Base-by-base conservation (phyloP, 2,113 vertebrate species). In the Chaetorhynchus papuensis region DNA sequence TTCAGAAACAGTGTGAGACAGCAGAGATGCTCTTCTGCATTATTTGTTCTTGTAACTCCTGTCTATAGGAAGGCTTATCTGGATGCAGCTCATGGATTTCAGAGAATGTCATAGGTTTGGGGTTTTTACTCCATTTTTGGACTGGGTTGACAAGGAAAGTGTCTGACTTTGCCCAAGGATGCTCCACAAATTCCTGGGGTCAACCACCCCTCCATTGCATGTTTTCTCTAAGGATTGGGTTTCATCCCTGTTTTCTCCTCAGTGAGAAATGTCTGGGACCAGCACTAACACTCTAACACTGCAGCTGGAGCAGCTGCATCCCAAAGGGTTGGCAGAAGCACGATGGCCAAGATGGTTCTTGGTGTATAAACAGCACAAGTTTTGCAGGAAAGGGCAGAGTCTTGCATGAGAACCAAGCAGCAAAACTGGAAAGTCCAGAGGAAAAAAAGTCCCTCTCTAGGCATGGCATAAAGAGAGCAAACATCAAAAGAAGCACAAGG, bases 271-370 rank as follows among this genome's bases (percentile, higher is more conserved):
- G 7, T 26, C 50, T 94, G 44, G 57, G 35, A 74, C 3, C 54
- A 89, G 52, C 39, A 69, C 18, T 28, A 77, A 45, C 1, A 6
- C 24, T 77, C 33, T 13, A 31, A 28, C 39, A 17, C 4, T 70
- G 47, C 19, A 71, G 1, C 30, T 52, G 44, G 16, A 31, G 33
- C 44, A 35, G 31, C 2, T 63, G 35, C 4, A 1, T 28, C 74
- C 39, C 60, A 75, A 35, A 49, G 42, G 10, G 15, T n/a, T 45
- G 49, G 35, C 4, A 61, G 66, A 41, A 79, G 39, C 39, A 71
- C 0, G 0, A 5, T 8, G 65, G n/a, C 52, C 2, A 1, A 63
- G 42, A 16, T 14, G 20, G 61, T 27, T 90, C 80, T 63, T 4
- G 2, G 75, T 57, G 26, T 44, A 71, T 23, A 45, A 82, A 50